Percentiles rank a stretch among this genome's conserved stretches.
These are phyloP conservation scores for Hypocryptadius cinnamomeus DNA, from an alignment of 2,113 vertebrate species.

Conservation along the genomic window DNA sequence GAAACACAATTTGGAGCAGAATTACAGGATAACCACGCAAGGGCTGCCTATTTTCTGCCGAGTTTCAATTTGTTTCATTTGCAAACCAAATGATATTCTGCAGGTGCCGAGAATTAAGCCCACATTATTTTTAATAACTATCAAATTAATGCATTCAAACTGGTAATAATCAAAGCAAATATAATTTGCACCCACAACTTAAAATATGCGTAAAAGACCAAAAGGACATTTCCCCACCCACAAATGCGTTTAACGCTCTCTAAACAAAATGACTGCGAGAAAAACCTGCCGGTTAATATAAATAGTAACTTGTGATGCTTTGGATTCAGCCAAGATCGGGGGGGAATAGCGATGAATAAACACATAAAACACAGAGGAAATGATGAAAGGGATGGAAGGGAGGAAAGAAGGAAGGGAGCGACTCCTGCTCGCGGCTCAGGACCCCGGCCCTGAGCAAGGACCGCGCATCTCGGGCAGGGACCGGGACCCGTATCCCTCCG, in stretches of 20 bases:
- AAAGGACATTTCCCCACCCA: slow-evolving; percentile 2
- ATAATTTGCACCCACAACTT: background rate
- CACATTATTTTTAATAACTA: slow-evolving; percentile 10
- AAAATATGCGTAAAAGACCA: background rate
- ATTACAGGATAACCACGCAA: background rate
- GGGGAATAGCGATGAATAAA: background rate
- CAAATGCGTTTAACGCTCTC: background rate
- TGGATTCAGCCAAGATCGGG: background rate
- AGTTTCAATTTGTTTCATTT: background rate
- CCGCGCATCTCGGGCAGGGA: background rate
- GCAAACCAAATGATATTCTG: background rate
- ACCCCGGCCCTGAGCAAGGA: background rate
- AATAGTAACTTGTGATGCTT: slow-evolving; percentile 21
- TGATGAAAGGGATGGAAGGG: background rate
- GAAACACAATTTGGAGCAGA: background rate
- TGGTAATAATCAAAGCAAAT: background rate
- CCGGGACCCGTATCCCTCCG: background rate
- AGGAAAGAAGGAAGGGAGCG: background rate
- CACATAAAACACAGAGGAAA: background rate
- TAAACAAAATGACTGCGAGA: background rate
- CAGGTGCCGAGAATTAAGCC: slow-evolving; percentile 24
- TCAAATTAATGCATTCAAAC: background rate
- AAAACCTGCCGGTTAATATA: background rate
- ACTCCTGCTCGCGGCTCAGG: background rate
- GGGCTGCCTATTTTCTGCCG: background rate